These are phyloP conservation scores for Julus scandinavius DNA, from an alignment of 2,888 invertebrate genomes.

Conservation along the genomic window DNA sequence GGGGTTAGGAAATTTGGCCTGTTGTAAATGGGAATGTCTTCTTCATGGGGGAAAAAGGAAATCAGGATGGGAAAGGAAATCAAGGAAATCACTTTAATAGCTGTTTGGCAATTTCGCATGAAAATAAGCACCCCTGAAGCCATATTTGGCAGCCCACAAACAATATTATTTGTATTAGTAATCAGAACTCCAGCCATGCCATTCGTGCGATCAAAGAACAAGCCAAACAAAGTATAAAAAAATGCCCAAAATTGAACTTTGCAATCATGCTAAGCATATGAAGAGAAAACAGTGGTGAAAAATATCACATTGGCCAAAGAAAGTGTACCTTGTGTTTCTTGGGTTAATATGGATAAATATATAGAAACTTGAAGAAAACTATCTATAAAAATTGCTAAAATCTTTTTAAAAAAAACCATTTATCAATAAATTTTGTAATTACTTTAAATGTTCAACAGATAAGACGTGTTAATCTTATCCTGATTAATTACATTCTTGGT, in stretches of 20 bases:
- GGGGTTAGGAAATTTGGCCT: slow-evolving; percentile 53
- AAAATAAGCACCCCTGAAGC: background rate
- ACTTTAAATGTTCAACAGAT: too few relatives aligned
- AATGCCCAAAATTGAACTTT: background rate
- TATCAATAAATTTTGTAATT: too few relatives aligned
- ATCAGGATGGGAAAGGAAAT: background rate
- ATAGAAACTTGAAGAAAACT: background rate
- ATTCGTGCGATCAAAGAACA: background rate
- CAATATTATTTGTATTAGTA: background rate
- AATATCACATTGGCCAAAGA: background rate
- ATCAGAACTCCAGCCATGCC: background rate
- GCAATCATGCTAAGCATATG: background rate
- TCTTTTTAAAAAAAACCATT: too few relatives aligned
- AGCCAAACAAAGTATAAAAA: background rate
- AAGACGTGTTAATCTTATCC: too few relatives aligned
- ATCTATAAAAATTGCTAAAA: too few relatives aligned
- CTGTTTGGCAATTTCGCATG: background rate
- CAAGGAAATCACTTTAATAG: background rate
- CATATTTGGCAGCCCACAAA: background rate
- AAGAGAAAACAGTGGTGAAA: background rate
- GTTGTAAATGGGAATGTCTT: slow-evolving; percentile 56
- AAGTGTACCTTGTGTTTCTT: background rate
- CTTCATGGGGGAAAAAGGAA: background rate
- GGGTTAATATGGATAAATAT: background rate
- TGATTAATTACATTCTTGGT: too few relatives aligned